These are phyloP conservation scores for Nothoprocta pentlandii DNA, from an alignment of 2,113 vertebrate genomes.

Conservation along the genomic window DNA sequence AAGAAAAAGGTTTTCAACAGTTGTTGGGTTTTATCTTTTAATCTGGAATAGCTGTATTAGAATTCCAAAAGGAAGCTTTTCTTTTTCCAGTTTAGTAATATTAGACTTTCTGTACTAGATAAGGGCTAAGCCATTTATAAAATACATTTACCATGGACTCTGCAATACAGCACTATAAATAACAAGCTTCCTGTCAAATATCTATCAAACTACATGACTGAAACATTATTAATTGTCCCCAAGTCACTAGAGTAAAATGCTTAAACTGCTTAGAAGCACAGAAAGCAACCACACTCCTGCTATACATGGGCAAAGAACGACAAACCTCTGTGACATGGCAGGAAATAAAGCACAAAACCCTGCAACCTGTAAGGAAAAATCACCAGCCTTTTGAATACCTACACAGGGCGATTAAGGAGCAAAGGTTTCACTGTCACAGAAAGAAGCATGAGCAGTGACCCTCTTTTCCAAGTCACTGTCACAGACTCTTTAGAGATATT, in stretches of 20 bases:
- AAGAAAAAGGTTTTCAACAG: background rate
- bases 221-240: background rate
- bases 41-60: background rate
- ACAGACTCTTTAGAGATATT: background rate
- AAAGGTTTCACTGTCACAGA: background rate
- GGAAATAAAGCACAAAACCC: background rate
- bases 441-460: background rate
- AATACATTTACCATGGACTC: background rate
- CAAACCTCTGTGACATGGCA: background rate
- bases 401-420: background rate
- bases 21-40: background rate
- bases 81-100: background rate
- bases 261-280: background rate
- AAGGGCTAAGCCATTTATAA: background rate
- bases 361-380: background rate
- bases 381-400: background rate
- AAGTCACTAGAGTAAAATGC: background rate
- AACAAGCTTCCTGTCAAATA: background rate
- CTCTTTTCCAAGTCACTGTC: background rate
- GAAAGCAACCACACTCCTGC: background rate
- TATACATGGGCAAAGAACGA: constrained; percentile 32
- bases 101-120: background rate
- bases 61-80: background rate
- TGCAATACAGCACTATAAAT: background rate
- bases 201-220: background rate